Evolutionary conservation across 2,113 vertebrate species (phyloP), one percentile per base, ranked within the genome.

Genomic region (Onychostoma macrolepis): DNA sequence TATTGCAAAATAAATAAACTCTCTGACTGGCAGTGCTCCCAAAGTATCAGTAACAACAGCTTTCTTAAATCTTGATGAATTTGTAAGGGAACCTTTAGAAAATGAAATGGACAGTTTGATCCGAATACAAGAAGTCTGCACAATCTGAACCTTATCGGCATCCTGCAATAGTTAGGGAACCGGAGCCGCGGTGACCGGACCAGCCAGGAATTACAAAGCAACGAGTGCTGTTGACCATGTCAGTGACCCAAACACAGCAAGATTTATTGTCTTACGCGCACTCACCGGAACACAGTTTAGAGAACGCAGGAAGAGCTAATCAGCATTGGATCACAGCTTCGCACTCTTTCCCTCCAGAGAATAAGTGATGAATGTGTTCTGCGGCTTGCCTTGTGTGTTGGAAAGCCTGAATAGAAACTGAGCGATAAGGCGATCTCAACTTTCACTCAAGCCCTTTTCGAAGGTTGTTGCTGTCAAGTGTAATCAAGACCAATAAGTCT

Each of bases 291-390:
- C 33, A 53, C 3, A 36, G 36, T 77, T 36, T 15, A 75, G 41
- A 26, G 12, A 38, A 65, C 11, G 56, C 50, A 58, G 83, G 72
- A 61, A 89, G 63, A 58, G 75, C 90, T 91, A 61, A 88, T 77
- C 82, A 86, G 75, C 21, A 53, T 83, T 81, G 67, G 80, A 82
- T 88, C 45, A 1, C 15, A 11, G 28, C 56, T 41, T 65, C 10
- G 7, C 75, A 85, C 76, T 4, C 2, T 12, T 88, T 90, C 26
- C 28, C 83, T 81, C 65, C 19, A n/a, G 86, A 88, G 90, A 93
- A 92, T 90, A 88, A 89, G 78, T 87, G 91, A 72, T 86, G 88
- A 92, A 1, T 4, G 50, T 4, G 8, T 72, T 87, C 88, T 90
- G 63, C 77, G 53, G 58, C 24, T 74, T 50, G 36, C 0, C 26